Percentiles rank a stretch among this genome's conserved stretches.
These are phyloP conservation scores for Pogoniulus pusillus DNA, from an alignment of 2,797 vertebrate genomes.

Conservation along the genomic window DNA sequence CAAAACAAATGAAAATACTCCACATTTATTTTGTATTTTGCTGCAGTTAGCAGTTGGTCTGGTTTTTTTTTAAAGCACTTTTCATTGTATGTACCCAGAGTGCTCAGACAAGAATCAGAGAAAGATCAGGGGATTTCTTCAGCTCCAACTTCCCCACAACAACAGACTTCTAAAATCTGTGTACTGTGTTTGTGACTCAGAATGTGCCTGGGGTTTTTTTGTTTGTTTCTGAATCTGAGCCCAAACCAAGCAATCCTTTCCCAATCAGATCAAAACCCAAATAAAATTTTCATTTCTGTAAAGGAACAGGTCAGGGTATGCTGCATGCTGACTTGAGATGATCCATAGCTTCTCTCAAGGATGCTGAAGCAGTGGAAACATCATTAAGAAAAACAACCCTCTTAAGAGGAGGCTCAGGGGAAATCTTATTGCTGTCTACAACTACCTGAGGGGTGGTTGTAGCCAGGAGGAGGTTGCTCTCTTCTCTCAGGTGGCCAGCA, in stretches of 20 bases:
- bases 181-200: conserved; percentile 5
- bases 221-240: neutral
- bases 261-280: neutral
- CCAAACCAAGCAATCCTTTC: neutral
- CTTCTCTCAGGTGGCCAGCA: too few relatives aligned
- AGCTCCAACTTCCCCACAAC: conserved; percentile 25
- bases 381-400: neutral
- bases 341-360: neutral
- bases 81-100: neutral
- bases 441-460: too few relatives aligned
- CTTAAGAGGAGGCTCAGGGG: too few relatives aligned
- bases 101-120: neutral
- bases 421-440: too few relatives aligned
- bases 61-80: neutral
- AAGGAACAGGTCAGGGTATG: neutral
- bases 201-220: neutral
- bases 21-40: neutral
- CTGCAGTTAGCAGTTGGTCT: neutral
- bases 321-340: neutral
- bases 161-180: neutral
- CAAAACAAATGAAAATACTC: neutral
- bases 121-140: conserved; percentile 37
- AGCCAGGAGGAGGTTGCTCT: too few relatives aligned
- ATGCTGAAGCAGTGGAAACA: neutral
- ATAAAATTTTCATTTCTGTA: neutral